Evolutionary conservation across 2,797 vertebrate species (phyloP).

Genomic region (Tauraco hartlaubi): DNA sequence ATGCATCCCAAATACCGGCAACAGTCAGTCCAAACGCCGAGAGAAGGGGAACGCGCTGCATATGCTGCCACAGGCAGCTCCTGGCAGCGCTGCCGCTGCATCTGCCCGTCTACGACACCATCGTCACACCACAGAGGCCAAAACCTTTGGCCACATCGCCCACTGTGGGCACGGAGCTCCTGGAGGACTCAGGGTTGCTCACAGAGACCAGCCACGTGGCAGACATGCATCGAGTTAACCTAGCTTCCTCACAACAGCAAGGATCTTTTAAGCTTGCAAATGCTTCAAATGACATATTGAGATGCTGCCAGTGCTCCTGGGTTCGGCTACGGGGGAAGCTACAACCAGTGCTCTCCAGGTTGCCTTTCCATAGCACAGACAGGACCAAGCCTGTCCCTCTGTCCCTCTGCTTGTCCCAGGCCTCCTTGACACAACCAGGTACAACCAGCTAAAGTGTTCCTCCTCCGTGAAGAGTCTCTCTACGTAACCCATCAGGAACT

Average conservation of each 20-base stretch:
- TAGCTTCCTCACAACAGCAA: not conserved
- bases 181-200: not conserved
- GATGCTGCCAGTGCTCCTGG: not conserved
- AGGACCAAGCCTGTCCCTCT: not conserved
- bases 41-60: not conserved
- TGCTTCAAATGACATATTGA: not conserved
- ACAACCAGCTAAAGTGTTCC: not conserved
- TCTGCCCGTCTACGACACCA: not conserved
- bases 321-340: not conserved
- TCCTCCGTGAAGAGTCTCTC: not conserved
- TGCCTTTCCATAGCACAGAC: not conserved
- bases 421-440: not conserved
- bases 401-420: not conserved
- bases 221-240: rapidly evolving
- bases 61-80: not conserved
- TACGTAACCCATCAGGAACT: not conserved
- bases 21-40: not conserved
- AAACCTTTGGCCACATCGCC: not conserved
- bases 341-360: not conserved
- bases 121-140: not conserved
- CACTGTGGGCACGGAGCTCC: not conserved
- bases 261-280: not conserved
- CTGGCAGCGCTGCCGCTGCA: not conserved
- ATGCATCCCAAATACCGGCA: rapidly evolving
- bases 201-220: not conserved